Evolutionary conservation across 2,888 invertebrate species (phyloP).

Genomic region (Acleris emargana): DNA sequence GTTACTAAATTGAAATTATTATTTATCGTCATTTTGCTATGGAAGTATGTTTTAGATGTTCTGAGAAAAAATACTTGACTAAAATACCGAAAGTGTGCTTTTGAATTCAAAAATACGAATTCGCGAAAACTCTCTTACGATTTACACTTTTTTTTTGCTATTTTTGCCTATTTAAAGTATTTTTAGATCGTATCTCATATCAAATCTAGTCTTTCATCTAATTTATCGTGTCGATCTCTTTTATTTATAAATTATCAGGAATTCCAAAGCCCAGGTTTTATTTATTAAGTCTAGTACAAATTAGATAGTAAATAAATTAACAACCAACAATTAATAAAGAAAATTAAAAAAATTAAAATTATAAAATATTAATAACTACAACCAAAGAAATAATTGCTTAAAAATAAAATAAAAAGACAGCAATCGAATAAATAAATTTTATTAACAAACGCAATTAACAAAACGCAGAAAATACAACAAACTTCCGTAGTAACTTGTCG

Average conservation of each 20-base stretch:
- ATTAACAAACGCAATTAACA: constrained; percentile 11
- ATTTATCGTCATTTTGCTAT: constrained; percentile 51
- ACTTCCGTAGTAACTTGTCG: constrained; percentile 40
- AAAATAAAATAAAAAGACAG: background rate
- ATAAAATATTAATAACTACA: constrained; percentile 41
- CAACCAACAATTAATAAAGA: background rate
- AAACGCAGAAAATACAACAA: constrained; percentile 4
- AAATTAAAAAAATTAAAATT: constrained; percentile 31
- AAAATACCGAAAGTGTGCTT: too few relatives aligned
- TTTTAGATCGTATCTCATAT: too few relatives aligned
- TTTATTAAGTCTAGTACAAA: constrained; percentile 21
- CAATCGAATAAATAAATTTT: constrained; percentile 12
- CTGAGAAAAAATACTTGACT: too few relatives aligned
- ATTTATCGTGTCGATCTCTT: too few relatives aligned
- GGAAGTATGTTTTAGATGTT: constrained; percentile 43
- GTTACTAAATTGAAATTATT: constrained; percentile 8
- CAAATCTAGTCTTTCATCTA: too few relatives aligned
- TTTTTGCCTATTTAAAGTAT: too few relatives aligned
- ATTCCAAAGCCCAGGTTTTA: constrained; percentile 3
- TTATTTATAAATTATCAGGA: too few relatives aligned
- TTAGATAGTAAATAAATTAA: constrained; percentile 17
- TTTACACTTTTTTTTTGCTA: too few relatives aligned
- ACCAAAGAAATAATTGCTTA: constrained; percentile 5
- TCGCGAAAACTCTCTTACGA: too few relatives aligned
- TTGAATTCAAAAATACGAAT: too few relatives aligned